A percentile compares a stretch with the other conserved stretches of the same genome.
Evolutionary conservation across 2,888 invertebrate species (phyloP).

Genomic region (Clitarchus hookeri): DNA sequence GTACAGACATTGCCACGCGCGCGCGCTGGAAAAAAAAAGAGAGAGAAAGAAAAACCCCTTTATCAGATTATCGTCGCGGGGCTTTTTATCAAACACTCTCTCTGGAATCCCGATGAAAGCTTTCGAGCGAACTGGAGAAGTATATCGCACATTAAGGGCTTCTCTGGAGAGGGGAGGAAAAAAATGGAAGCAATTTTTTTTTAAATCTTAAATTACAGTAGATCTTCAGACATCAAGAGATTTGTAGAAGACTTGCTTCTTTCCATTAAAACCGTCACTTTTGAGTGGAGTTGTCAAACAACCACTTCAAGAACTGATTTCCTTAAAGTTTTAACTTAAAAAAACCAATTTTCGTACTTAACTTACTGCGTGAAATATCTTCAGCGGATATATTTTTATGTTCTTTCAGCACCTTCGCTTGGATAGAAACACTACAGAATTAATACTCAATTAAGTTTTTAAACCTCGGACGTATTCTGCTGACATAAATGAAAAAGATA

Average conservation of each 20-base stretch:
- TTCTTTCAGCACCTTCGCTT: too few species aligned
- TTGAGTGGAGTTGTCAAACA: too few species aligned
- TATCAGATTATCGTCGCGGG: background rate
- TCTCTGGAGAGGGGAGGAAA: background rate
- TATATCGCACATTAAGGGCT: background rate
- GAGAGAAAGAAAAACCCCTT: background rate
- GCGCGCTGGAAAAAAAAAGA: background rate
- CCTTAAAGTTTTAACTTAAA: too few species aligned
- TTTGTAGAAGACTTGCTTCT: background rate
- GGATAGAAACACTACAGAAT: too few species aligned
- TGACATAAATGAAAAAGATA: too few species aligned
- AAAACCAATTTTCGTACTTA: too few species aligned
- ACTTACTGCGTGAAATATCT: too few species aligned
- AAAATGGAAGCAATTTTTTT: background rate
- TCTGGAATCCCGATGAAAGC: conserved; percentile 8
- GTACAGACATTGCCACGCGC: background rate
- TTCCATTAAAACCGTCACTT: background rate
- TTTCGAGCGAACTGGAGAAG: conserved; percentile 5
- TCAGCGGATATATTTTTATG: too few species aligned
- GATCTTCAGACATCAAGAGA: background rate
- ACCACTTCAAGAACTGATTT: too few species aligned
- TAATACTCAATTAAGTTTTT: too few species aligned
- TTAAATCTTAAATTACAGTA: too few species aligned
- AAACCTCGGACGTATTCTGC: too few species aligned
- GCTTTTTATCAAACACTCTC: conserved; percentile 14